Conservation (phyloP, 2,888 invertebrate genomes). For the Nymphalis c-album region DNA sequence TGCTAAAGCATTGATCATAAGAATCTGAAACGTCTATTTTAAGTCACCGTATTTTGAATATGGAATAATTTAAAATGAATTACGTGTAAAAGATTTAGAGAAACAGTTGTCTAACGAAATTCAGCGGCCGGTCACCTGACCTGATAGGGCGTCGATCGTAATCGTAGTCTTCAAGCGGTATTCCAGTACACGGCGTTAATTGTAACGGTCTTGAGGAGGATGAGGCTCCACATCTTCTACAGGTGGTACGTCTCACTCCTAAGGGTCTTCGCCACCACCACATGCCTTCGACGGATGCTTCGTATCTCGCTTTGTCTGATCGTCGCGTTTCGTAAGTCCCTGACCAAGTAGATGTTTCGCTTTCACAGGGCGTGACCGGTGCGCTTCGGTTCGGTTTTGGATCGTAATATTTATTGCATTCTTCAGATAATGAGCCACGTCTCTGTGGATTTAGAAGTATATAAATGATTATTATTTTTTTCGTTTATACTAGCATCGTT, state of each 20-base stretch:
- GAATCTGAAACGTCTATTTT: not conserved
- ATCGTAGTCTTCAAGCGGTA: constrained; percentile 44
- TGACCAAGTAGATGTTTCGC: constrained; percentile 67
- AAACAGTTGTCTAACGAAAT: constrained; percentile 69
- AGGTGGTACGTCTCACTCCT: constrained; percentile 59
- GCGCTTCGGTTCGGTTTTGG: constrained; percentile 69
- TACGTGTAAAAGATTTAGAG: constrained; percentile 45
- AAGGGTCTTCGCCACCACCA: constrained; percentile 63
- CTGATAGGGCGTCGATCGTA: constrained; percentile 49
- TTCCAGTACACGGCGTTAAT: constrained; percentile 57
- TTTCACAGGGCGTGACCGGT: constrained; percentile 75
- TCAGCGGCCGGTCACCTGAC: constrained; percentile 69
- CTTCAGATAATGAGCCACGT: constrained; percentile 70
- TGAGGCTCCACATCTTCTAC: constrained; percentile 64
- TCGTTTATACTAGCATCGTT: too few species aligned
- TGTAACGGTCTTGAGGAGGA: constrained; percentile 65
- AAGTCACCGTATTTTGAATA: not conserved
- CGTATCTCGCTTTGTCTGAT: constrained; percentile 56
- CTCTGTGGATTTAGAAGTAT: constrained; percentile 54
- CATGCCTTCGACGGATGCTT: constrained; percentile 53
- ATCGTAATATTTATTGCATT: constrained; percentile 53
- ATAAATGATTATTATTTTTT: too few species aligned
- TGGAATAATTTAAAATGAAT: not conserved
- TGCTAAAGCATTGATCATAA: constrained; percentile 17
- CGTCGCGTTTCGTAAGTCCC: constrained; percentile 43